These are phyloP conservation scores for Pentamera pediparva DNA, from an alignment of 53 echinoderm and acorn worm genomes.

Conservation along the genomic window DNA sequence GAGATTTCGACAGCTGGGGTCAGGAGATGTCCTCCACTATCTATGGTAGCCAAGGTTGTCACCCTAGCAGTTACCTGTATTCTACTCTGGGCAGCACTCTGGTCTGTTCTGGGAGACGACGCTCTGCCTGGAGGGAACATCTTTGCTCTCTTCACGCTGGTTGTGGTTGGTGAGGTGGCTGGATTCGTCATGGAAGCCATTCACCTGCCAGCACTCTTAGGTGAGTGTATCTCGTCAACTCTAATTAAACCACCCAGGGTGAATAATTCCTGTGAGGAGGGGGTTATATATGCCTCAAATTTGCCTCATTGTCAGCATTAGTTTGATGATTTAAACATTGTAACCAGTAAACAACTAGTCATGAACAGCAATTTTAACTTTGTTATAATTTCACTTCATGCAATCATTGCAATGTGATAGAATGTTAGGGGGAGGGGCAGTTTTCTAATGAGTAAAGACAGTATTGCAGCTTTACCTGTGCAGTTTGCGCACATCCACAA, in stretches of 20 bases:
- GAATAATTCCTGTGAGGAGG: not conserved
- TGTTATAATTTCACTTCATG: too few relatives aligned
- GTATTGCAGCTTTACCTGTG: too few relatives aligned
- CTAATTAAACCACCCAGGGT: too few relatives aligned
- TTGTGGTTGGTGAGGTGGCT: slow-evolving; percentile 63
- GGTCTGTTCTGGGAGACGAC: slow-evolving; percentile 73
- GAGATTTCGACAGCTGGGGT: not conserved
- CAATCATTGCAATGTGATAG: too few relatives aligned
- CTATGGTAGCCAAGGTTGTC: slow-evolving; percentile 50
- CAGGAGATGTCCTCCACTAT: slow-evolving; percentile 62
- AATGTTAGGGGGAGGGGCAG: too few relatives aligned
- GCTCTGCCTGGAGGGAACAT: slow-evolving; percentile 90
- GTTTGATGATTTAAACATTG: too few relatives aligned
- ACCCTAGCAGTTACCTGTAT: slow-evolving; percentile 42
- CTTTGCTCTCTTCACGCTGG: slow-evolving; percentile 77
- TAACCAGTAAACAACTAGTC: too few relatives aligned
- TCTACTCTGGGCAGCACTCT: slow-evolving; percentile 76
- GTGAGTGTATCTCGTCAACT: slow-evolving; percentile 29
- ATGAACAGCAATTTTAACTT: too few relatives aligned
- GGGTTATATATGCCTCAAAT: too few relatives aligned
- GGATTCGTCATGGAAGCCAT: slow-evolving; percentile 65
- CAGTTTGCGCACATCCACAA: too few relatives aligned
- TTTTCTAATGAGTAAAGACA: too few relatives aligned
- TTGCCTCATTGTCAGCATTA: too few relatives aligned
- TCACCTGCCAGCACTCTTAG: slow-evolving; percentile 73